Conservation (phyloP, 2,888 invertebrate genomes). For the Drosophila formosana region DNA sequence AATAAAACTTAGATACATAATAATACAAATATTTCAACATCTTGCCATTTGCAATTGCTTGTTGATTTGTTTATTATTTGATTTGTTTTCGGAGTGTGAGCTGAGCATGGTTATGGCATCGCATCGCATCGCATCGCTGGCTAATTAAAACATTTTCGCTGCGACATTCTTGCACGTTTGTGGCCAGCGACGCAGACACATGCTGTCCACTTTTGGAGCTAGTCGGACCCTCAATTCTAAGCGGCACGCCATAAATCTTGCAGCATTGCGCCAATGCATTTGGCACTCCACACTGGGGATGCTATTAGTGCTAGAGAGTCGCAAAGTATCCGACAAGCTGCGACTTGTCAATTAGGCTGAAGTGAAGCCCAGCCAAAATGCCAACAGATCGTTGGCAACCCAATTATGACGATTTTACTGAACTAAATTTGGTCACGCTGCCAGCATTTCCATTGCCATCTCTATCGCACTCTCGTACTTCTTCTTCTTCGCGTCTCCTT, state of each 20-base stretch:
- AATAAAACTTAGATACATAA: background rate
- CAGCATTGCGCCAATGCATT: slow-evolving; percentile 34
- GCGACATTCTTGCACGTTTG: slow-evolving; percentile 66
- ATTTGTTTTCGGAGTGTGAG: background rate
- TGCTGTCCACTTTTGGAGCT: slow-evolving; percentile 58
- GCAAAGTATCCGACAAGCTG: slow-evolving; percentile 3
- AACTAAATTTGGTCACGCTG: slow-evolving; percentile 71
- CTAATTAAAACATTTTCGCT: slow-evolving; percentile 74
- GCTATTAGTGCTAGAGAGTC: slow-evolving; percentile 58
- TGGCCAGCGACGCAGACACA: slow-evolving; percentile 53
- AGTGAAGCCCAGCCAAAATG: slow-evolving; percentile 51
- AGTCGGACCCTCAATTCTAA: slow-evolving; percentile 52
- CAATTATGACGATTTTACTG: slow-evolving; percentile 66
- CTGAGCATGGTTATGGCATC: slow-evolving; percentile 12
- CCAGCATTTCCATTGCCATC: background rate
- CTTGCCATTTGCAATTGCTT: background rate
- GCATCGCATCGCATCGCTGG: slow-evolving; percentile 33
- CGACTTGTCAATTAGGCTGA: slow-evolving; percentile 71
- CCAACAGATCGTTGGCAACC: slow-evolving; percentile 61
- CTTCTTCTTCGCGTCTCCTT: slow-evolving; percentile 17
- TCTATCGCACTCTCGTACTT: background rate
- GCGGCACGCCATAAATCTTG: slow-evolving; percentile 65
- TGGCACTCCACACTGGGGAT: slow-evolving; percentile 49
- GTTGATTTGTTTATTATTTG: slow-evolving; percentile 1
- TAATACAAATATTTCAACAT: background rate